Evolutionary conservation across 2,888 invertebrate species (phyloP), one percentile per base, ranked within the genome.

Genomic region (Philaethria dido): DNA sequence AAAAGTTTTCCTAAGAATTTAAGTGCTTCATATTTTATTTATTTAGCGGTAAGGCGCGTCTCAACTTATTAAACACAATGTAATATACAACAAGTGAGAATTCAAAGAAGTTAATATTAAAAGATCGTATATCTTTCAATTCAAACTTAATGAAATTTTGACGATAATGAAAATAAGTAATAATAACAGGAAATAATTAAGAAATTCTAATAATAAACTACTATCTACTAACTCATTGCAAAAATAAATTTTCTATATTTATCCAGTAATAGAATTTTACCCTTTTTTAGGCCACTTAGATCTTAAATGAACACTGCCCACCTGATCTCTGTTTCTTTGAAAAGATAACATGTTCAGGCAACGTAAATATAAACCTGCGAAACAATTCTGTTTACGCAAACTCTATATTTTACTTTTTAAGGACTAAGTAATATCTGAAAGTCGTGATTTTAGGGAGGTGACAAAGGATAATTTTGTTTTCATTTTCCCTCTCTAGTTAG

Each of bases 1-100:
- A 36, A 61, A 61, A 14, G 14, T 47, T 33, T 47, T 2, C 11
- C n/a, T 36, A 48, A 61, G 61, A 61, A 36, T 61, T 61, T 48
- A 61, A 48, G 47, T 61, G 61, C 61, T 61, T 61, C 20, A 61
- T 61, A 33, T 61, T 47, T 47, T 47, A 61, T 61, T 61, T 48
- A 61, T 48, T 48, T 29, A 29, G 47, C 61, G 33, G 61, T 48
- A 13, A 61, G 47, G 33, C 45, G 47, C 45, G 25, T 57, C 42
- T 42, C 25, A 57, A 42, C 11, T 57, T 42, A 25, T 57, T 57
- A 42, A 25, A 13, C 16, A 57, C 42, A 57, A 42, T 20, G 9
- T 55, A 42, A 39, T 42, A 22, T n/a, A 55, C 20, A 39, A 22
- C 25, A 57, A 42, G 25, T 57, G 22, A 42, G 11, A 42, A 42